A percentile compares a stretch with the other conserved stretches of the same genome.
phyloP scores from a whole-genome alignment of 2,888 invertebrate species.

The Apotomis turbidana region DNA sequence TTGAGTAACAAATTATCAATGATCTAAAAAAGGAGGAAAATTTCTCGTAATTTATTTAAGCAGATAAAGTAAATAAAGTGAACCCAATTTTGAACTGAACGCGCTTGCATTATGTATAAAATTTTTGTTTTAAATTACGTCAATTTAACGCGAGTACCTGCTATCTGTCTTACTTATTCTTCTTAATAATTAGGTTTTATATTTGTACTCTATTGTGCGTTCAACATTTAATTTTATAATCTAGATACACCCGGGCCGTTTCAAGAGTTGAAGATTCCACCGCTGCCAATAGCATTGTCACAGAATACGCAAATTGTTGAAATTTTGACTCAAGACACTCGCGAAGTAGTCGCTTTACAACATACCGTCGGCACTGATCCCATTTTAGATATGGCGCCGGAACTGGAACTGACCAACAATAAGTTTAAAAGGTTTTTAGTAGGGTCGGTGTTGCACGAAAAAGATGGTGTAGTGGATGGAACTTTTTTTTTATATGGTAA shows the following conservation, averaged over 20 bases:
- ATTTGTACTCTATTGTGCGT: no score
- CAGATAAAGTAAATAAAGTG: no score
- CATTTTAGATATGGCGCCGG: conserved; percentile 51
- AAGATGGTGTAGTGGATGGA: conserved; percentile 53
- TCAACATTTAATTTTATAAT: no score
- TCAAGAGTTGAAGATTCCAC: neutral
- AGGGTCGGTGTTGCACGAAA: conserved; percentile 53
- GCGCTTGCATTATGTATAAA: no score
- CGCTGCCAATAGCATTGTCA: neutral
- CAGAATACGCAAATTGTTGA: conserved; percentile 58
- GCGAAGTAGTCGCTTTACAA: conserved; percentile 63
- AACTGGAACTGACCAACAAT: conserved; percentile 48
- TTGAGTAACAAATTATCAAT: no score
- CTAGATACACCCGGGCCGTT: neutral
- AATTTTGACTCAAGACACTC: conserved; percentile 61
- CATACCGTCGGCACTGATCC: conserved; percentile 64
- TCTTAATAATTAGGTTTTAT: no score
- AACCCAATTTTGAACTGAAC: no score
- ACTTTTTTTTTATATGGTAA: conserved; percentile 72
- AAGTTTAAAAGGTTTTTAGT: conserved; percentile 56
- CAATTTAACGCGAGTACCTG: no score
- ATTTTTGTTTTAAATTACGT: no score
- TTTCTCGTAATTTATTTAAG: no score
- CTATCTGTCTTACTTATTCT: no score
- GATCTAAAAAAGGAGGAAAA: no score